Evolutionary conservation across 2,888 invertebrate genomes (phyloP).

Genomic region (Cremastinae sp.): DNA sequence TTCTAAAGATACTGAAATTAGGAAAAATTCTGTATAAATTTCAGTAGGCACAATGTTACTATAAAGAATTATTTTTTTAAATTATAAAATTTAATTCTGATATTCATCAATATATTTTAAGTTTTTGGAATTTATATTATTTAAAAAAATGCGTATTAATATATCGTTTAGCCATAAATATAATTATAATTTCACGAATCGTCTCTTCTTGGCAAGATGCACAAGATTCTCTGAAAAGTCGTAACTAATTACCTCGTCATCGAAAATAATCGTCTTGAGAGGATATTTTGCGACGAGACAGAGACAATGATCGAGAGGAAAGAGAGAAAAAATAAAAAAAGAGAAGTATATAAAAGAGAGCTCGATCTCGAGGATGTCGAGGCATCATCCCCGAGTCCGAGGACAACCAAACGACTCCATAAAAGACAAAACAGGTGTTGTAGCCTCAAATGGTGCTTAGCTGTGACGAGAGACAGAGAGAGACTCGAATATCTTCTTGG

Average conservation of each 20-base stretch:
- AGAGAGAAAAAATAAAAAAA: not conserved
- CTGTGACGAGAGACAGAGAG: conserved; percentile 68
- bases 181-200: no score
- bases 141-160: no score
- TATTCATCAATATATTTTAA: no score
- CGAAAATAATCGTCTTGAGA: conserved; percentile 44
- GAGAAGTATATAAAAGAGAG: not conserved
- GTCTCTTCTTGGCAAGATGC: not conserved
- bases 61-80: no score
- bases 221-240: conserved; percentile 25
- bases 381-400: not conserved
- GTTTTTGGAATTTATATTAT: no score
- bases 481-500: not conserved
- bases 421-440: conserved; percentile 74
- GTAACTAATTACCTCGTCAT: conserved; percentile 48
- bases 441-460: conserved; percentile 68
- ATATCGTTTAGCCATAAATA: not conserved
- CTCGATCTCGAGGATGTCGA: conserved; percentile 5
- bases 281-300: conserved; percentile 41
- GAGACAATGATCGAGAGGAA: conserved; percentile 33
- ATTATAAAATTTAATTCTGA: no score
- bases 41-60: no score
- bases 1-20: no score
- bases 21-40: no score
- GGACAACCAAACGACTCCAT: conserved; percentile 61